Conservation (phyloP, 2,113 vertebrate genomes). For the Onychostruthus taczanowskii region DNA sequence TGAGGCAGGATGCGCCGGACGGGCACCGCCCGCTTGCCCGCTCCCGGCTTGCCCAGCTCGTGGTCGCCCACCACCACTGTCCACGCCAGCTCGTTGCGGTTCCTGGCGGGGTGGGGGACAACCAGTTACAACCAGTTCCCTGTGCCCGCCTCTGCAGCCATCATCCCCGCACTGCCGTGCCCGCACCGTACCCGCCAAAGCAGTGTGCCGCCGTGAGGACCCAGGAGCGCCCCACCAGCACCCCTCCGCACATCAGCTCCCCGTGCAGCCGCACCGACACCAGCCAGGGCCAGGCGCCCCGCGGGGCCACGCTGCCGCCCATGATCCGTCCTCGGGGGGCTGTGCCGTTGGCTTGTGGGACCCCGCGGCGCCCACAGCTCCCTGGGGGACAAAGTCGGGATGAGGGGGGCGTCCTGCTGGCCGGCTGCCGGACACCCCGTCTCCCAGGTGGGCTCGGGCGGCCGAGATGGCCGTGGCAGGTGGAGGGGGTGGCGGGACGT, state of each 20-base stretch:
- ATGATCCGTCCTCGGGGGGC: constrained; percentile 61
- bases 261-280: constrained; percentile 88
- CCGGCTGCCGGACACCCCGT: not conserved
- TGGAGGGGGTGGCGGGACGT: not conserved
- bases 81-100: constrained; percentile 87
- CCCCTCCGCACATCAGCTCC: constrained; percentile 90
- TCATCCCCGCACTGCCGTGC: accelerated
- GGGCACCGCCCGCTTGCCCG: constrained; percentile 77
- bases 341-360: not conserved
- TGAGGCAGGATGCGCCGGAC: constrained; percentile 90
- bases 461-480: not conserved
- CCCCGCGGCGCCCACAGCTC: not conserved
- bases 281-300: constrained; percentile 92
- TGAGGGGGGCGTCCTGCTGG: not conserved
- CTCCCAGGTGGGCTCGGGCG: not conserved
- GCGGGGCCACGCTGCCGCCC: constrained; percentile 82
- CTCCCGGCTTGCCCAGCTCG: constrained; percentile 77
- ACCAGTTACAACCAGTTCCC: not conserved
- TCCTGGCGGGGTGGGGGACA: constrained; percentile 52
- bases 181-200: constrained; percentile 82
- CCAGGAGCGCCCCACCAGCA: constrained; percentile 88
- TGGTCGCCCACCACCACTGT: constrained; percentile 86
- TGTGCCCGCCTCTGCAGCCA: not conserved
- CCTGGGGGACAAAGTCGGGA: not conserved
- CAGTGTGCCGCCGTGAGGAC: constrained; percentile 93